Base-by-base conservation (phyloP, 2,888 invertebrate species). In the Melanostoma scalare region DNA sequence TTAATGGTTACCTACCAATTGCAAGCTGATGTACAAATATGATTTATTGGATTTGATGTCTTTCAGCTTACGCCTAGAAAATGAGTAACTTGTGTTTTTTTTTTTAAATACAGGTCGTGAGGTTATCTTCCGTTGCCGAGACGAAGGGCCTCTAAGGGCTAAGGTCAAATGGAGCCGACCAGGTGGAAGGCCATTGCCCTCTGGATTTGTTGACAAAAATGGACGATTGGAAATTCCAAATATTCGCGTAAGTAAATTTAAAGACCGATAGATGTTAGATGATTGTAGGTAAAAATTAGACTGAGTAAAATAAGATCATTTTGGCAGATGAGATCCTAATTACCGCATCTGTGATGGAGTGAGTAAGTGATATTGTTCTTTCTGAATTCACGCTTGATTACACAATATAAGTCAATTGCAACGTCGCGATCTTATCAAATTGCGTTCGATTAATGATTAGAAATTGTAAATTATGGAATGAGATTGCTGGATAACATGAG, bases 71-170 rank as follows among this genome's bases (percentile, higher is more conserved):
- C 20, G 20, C 20, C 20, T 20, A 20, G 20, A 20, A 20, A 8
- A 31, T 52, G 30, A 35, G 6, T 3, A 52, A 31, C 20, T 3
- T 31, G 8, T 30, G 50, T 55, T 73, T 3, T 6, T 46, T 6
- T 67, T 3, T 52, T 40, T 68, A n/a, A 8, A 31, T 69, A n/a
- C 53, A 97, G 98, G 96, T 90, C 95, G 96, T 50, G 97, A 98
- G 91, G 98, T 98, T 46, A 96, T 97, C 42, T 96, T 98, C 93
- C 96, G 95, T 91, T 98, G 98, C 89, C 95, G 97, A 86, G 97
- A 98, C 88, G 97, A 97, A 91, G 96, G 98, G n/a, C 93, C 93
- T 0, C 89, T 93, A 0, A 93, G 97, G 69, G 95, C 96, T 3
- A 93, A 93, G 63, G 96, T 98, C 4, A 93, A 93, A 42, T 97